phyloP scores from a whole-genome alignment of 1,140 invertebrate species.

The Reticulitermes speratus region DNA sequence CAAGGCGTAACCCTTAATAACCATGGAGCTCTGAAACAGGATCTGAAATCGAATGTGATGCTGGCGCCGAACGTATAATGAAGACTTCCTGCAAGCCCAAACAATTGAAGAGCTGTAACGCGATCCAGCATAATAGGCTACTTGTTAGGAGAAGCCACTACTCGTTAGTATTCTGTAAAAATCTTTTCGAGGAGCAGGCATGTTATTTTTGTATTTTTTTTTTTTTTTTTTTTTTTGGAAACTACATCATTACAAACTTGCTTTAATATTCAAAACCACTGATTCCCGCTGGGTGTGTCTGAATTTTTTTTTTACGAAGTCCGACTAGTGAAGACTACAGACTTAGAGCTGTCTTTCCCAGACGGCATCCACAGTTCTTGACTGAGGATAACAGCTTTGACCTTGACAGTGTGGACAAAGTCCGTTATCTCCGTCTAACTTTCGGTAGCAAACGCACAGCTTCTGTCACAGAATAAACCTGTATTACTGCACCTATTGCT shows the following conservation, averaged over 20 bases:
- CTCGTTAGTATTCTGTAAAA: neutral
- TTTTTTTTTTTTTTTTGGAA: no score
- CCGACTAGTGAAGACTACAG: no score
- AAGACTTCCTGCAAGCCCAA: neutral
- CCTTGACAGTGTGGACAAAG: no score
- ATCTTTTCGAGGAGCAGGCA: neutral
- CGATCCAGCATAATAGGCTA: neutral
- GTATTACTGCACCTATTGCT: no score
- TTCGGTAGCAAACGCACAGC: no score
- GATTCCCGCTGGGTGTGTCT: no score
- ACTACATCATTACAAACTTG: neutral
- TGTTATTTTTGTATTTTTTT: neutral
- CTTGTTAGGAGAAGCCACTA: neutral
- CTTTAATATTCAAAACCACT: neutral
- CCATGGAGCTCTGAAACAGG: neutral
- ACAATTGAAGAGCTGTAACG: constrained; percentile 11
- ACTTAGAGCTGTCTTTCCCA: no score
- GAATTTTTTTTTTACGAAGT: no score
- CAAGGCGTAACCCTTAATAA: neutral
- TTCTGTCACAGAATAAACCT: no score
- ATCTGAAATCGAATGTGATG: neutral
- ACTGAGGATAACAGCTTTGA: no score
- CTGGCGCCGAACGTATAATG: neutral
- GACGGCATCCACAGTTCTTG: no score
- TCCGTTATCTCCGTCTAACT: no score